These are phyloP conservation scores for Cosmia pyralina DNA, from an alignment of 2,888 invertebrate genomes.

Conservation along the genomic window DNA sequence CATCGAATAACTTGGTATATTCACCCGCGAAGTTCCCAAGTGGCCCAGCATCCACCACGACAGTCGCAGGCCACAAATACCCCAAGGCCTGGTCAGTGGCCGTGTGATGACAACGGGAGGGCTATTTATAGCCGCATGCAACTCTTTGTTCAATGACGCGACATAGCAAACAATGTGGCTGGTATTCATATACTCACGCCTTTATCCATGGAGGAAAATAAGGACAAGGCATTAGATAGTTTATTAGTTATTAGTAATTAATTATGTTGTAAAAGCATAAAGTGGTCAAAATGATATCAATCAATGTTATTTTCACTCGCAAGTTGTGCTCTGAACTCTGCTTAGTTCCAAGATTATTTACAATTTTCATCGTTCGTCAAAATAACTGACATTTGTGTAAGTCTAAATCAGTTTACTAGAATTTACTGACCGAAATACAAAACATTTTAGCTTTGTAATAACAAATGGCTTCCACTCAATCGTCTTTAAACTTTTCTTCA, in stretches of 20 bases:
- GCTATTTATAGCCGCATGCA: slow-evolving; percentile 54
- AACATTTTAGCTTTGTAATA: slow-evolving; percentile 31
- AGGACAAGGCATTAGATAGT: neutral
- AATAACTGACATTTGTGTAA: slow-evolving; percentile 15
- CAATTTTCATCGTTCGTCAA: neutral
- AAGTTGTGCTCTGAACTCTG: neutral
- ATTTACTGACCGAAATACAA: neutral
- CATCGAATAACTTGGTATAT: slow-evolving; percentile 19
- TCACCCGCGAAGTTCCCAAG: slow-evolving; percentile 34
- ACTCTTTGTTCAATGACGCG: slow-evolving; percentile 52
- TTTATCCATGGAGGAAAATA: neutral
- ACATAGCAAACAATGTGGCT: slow-evolving; percentile 28
- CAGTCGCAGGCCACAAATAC: slow-evolving; percentile 53
- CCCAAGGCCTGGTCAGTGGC: slow-evolving; percentile 65
- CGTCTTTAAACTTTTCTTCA: slow-evolving; percentile 27
- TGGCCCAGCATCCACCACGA: slow-evolving; percentile 33
- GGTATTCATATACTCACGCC: neutral
- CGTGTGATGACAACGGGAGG: slow-evolving; percentile 52
- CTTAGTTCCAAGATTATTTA: neutral
- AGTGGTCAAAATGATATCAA: neutral
- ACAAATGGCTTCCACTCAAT: slow-evolving; percentile 39
- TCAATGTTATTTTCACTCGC: neutral
- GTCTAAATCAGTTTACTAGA: neutral
- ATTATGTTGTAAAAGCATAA: neutral
- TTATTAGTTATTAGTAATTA: neutral